Conservation (phyloP, 1,140 invertebrate genomes). For the Drosophila micromelanica region DNA sequence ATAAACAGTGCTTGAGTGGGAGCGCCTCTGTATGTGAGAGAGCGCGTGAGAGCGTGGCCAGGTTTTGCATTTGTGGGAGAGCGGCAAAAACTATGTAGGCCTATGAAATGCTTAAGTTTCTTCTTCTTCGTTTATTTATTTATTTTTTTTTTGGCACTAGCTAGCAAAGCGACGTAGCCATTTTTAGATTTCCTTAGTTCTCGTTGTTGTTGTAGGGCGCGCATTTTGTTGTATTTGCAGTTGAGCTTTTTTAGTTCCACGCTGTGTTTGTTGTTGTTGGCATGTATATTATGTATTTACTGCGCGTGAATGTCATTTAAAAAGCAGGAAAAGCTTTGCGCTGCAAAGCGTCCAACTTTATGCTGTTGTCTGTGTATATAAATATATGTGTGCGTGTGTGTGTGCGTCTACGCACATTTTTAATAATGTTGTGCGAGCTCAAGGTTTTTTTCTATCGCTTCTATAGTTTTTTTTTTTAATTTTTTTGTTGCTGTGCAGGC, state of each 20-base stretch:
- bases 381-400: constrained; percentile 25
- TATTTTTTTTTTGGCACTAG: constrained; percentile 12
- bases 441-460: constrained; percentile 77
- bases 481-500: constrained; percentile 77
- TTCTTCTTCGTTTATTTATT: neutral
- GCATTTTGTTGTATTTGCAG: constrained; percentile 68
- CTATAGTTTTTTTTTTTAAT: constrained; percentile 34
- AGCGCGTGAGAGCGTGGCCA: neutral
- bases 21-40: neutral
- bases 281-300: constrained; percentile 60
- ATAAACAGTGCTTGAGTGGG: constrained; percentile 22
- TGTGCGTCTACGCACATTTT: constrained; percentile 77
- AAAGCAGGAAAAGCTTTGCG: constrained; percentile 72
- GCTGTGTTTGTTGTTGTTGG: constrained; percentile 11
- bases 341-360: constrained; percentile 53
- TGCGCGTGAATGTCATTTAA: constrained; percentile 81
- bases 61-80: constrained; percentile 25
- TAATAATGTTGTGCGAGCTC: constrained; percentile 81
- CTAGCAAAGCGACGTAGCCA: constrained; percentile 41
- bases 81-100: constrained; percentile 20
- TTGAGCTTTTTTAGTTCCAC: constrained; percentile 63
- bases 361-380: neutral
- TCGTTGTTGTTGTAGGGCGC: constrained; percentile 38
- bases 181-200: constrained; percentile 70
- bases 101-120: constrained; percentile 17